Evolutionary conservation across 2,113 vertebrate species (phyloP), one percentile per base, ranked within the genome.

Genomic region (Chrysemys picta): DNA sequence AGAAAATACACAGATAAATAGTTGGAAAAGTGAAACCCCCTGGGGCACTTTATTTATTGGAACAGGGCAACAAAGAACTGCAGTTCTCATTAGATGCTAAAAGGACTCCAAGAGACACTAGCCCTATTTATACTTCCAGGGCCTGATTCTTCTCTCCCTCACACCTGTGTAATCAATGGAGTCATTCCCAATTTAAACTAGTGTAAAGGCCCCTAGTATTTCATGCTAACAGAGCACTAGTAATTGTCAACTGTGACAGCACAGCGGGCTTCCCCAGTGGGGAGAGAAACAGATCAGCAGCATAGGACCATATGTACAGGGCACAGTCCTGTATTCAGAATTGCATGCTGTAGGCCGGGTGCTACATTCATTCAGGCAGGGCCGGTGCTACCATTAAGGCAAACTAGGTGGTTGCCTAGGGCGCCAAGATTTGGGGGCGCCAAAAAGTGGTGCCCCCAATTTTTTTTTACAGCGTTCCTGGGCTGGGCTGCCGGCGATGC

Each of bases 91-190:
- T 31, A 16, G 45, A 62, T 13, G 53, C 13, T 10, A 72, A 75
- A 54, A 10, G 25, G 56, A 27, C 56, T 57, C 56, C 56, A 27
- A 11, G 56, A 27, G 45, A 80, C 5, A 75, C 17, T 21, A 47
- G 5, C 5, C 25, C 6, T 0, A 0, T 7, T 88, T 45, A 65
- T 82, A 49, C 25, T 85, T 72, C 10, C 16, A 8, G 0, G 0
- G 45, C 78, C 65, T 7, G 0, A 82, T 17, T 8, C 25, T 3
- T 8, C 27, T 29, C 5, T 29, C 76, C 27, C 42, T 12, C 25
- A 45, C 21, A 2, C 62, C 7, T 2, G 29, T 25, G 19, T 57
- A 57, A 57, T 57, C 56, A 57, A 12, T 57, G 25, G 56, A 25
- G 10, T 57, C 56, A 27, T 76, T 56, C 82, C 42, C 86, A 87